These are phyloP conservation scores for Hemichromis elongatus DNA, from an alignment of 2,113 vertebrate genomes.

Conservation along the genomic window DNA sequence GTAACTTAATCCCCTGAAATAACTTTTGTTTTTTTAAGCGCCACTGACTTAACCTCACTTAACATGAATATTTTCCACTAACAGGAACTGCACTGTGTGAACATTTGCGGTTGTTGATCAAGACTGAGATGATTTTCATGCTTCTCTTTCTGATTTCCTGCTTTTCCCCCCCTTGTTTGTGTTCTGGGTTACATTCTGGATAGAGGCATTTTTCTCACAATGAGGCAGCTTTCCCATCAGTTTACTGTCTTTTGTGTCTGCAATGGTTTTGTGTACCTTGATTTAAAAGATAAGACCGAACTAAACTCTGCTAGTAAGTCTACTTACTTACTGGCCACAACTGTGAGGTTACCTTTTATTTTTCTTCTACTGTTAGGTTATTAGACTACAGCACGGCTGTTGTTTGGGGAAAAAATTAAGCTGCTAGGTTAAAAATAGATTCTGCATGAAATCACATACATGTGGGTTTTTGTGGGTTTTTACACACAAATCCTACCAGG, in stretches of 20 bases:
- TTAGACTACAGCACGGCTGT: background rate
- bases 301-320: background rate
- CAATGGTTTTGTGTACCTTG: background rate
- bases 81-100: background rate
- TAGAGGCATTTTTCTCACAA: background rate
- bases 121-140: background rate
- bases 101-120: background rate
- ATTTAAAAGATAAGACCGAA: background rate
- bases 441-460: background rate
- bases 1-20: background rate
- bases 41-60: background rate
- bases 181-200: background rate
- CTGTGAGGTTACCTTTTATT: background rate
- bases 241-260: background rate
- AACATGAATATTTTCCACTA: background rate
- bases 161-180: background rate
- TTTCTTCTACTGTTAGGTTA: background rate
- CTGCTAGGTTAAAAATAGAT: background rate
- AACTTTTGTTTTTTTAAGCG: background rate
- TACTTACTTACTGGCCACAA: background rate
- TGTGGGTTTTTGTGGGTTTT: background rate
- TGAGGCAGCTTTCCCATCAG: background rate
- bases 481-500: background rate
- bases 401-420: background rate
- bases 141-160: background rate